Percentiles rank a stretch among this genome's conserved stretches.
Evolutionary conservation across 2,113 vertebrate species (phyloP).

Genomic region (Aphelocoma coerulescens): DNA sequence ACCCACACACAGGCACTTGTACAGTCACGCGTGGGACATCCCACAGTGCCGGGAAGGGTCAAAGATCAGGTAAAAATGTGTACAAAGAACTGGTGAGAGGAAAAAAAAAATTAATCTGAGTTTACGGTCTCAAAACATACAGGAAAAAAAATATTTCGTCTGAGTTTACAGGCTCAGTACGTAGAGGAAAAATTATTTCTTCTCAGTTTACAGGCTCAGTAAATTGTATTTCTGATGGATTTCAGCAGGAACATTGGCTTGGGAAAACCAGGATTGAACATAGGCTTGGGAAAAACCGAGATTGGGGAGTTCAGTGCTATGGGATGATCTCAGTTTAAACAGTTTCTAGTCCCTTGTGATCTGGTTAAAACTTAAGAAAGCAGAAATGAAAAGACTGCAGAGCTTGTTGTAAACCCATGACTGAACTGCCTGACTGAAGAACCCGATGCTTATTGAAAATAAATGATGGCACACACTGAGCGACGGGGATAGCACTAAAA

Average conservation of each 20-base stretch:
- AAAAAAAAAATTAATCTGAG: not conserved
- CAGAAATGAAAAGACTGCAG: not conserved
- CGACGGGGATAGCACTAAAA: not conserved
- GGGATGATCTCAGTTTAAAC: not conserved
- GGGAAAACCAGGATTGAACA: accelerated
- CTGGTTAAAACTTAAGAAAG: not conserved
- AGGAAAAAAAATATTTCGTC: not conserved
- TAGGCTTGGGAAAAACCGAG: not conserved
- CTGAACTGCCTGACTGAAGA: not conserved
- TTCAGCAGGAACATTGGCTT: not conserved
- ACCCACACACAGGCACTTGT: not conserved
- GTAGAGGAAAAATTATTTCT: not conserved
- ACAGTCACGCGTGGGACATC: not conserved
- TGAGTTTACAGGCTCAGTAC: not conserved
- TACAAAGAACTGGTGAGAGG: not conserved
- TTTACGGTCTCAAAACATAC: not conserved
- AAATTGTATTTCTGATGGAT: not conserved
- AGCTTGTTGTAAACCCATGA: not conserved
- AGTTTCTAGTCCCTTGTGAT: not conserved
- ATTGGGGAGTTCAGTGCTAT: accelerated
- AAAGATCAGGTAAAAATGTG: not conserved
- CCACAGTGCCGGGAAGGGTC: not conserved
- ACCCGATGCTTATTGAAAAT: not conserved
- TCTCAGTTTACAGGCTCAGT: not conserved
- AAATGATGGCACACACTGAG: not conserved